Base-by-base conservation (phyloP, 2,888 invertebrate species). In the Agrypnus murinus region DNA sequence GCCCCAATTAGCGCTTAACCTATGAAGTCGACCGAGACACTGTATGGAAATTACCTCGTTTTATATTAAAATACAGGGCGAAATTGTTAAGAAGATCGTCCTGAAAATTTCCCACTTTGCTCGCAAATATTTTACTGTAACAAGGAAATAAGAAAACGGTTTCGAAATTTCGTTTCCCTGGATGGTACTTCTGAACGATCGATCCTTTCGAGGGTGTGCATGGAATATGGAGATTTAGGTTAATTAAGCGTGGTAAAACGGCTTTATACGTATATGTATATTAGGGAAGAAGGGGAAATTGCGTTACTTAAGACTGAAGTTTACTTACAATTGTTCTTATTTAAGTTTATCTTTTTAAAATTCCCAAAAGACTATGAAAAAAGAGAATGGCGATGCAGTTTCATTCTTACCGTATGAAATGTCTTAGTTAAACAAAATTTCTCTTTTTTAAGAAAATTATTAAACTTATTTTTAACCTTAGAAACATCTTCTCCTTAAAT, bases 1-100 rank as follows among this genome's bases (percentile, higher is more conserved):
- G 71, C 72, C 68, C 65, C 74, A 75, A 77, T 77, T 77, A 77
- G 72, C 73, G 58, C 58, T 65, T 50, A 60, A 60, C 60, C 60
- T 60, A 60, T 60, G 46, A 60, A 60, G 45, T 45, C 60, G 60
- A 60, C 60, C 60, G 60, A 60, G 46, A 60, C 59, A 38, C 48
- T 46, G 45, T 50, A 50, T 63, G 63, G 63, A 63, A 63, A 63
- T 63, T 63, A 38, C 36, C 34, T 63, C 50, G 48, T 32, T 63
- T 45, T 12, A 25, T 45, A 63, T 63, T 63, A 63, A 63, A 63
- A 63, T 36, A 63, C 48, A 63, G 25, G 46, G 31, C 14, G 17
- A 32, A 45, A 31, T 48, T 48, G 50, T 50, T 63, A 38, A 48
- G 14, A 50, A 55, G 53, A 15, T 53, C 53, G 12, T 34, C 15